A percentile compares a stretch with the other conserved stretches of the same genome.
Evolutionary conservation across 2,888 invertebrate species (phyloP).

Genomic region (Rhodophaea formosa): DNA sequence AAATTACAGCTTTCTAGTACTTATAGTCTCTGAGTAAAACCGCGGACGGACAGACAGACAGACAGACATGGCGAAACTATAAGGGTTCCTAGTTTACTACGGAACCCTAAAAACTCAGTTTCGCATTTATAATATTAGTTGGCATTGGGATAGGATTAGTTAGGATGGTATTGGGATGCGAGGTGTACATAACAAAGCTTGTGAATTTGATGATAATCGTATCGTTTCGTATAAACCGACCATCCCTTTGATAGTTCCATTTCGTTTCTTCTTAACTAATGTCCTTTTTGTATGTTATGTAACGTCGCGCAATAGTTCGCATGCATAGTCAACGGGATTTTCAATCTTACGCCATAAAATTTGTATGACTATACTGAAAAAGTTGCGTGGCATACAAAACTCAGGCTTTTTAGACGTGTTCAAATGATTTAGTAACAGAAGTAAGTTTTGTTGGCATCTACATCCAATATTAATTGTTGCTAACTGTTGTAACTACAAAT

Average conservation of each 20-base stretch:
- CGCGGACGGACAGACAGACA: no score
- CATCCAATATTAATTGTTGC: not conserved
- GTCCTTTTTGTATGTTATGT: slow-evolving; percentile 1
- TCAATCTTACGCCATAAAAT: not conserved
- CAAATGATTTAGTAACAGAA: not conserved
- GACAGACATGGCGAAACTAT: no score
- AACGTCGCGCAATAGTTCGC: not conserved
- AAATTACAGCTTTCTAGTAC: no score
- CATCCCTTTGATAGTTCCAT: not conserved
- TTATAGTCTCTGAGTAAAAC: no score
- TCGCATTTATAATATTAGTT: no score
- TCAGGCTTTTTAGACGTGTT: not conserved
- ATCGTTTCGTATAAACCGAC: not conserved
- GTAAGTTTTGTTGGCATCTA: not conserved
- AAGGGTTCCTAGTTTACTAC: no score
- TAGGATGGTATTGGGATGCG: no score
- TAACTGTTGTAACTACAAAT: not conserved
- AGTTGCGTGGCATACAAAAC: not conserved
- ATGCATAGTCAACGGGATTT: not conserved
- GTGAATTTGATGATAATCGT: not conserved
- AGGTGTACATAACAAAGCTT: no score
- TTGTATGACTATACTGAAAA: not conserved
- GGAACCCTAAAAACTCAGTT: no score
- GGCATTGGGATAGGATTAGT: no score
- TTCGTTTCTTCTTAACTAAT: not conserved